Base-by-base conservation (phyloP, 2,888 invertebrate species). In the Fissipunctia ypsillon region DNA sequence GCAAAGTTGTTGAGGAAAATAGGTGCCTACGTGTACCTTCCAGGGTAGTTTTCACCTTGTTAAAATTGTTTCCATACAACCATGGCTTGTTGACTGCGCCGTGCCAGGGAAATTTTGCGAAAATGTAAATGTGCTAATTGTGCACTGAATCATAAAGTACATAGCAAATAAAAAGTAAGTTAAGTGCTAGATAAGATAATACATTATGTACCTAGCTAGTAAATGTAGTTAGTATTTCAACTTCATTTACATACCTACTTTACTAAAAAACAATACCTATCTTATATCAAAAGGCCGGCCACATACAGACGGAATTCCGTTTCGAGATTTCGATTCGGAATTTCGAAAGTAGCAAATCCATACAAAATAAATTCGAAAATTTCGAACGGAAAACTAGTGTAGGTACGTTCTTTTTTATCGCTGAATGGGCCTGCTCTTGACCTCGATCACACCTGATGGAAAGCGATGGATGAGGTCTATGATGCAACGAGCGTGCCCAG, bases 111-210 rank as follows among this genome's bases (percentile, higher is more conserved):
- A 60, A 60, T 71, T 79, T 60, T 72, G 59, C 52, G 16, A 60
- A 71, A 79, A 50, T 43, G 57, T 64, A 25, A 59, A 74, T 59
- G 52, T 64, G 19, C 57, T 59, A 73, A 73, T 61, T 73, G 81
- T 64, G 52, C 57, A 52, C 19, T 74, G 57, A 45, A 59, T 64
- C 50, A 52, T 80, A 52, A 64, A 57, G 64, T 48, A 57, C 22
- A 45, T 22, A 16, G 73, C 38, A 31, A 59, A 38, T 52, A 73
- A 45, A 73, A 76, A 73, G 43, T 64, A 52, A 59, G 80, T 52
- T 59, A 45, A 73, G 76, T 64, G 38, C 57, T 59, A 59, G 80
- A 73, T 63, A 64, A 76, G 63, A 73, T 45, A 73, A 35, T 60
- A 60, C 10, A 66, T 19, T 28, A 50, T 9, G 73, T 72, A 45